A percentile compares a stretch with the other conserved stretches of the same genome.
These are phyloP conservation scores for Yoshiicerus persimilis DNA, from an alignment of 1,140 invertebrate species.

Conservation along the genomic window DNA sequence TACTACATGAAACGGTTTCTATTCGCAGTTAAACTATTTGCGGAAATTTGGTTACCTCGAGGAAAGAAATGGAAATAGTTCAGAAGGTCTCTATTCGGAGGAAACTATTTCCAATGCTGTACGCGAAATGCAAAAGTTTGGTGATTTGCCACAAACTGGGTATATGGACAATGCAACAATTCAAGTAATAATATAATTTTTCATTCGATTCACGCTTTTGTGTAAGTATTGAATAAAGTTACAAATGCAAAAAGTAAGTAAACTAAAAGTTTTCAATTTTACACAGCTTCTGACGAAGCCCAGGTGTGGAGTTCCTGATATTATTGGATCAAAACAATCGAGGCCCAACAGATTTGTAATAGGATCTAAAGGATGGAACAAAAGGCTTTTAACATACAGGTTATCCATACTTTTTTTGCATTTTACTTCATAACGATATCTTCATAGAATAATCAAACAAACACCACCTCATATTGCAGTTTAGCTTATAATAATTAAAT, in stretches of 20 bases:
- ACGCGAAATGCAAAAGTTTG: slow-evolving; percentile 66
- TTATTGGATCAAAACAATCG: slow-evolving; percentile 51
- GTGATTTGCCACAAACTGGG: slow-evolving; percentile 66
- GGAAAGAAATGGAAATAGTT: slow-evolving; percentile 49
- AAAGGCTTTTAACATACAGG: slow-evolving; percentile 61
- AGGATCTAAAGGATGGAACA: slow-evolving; percentile 63
- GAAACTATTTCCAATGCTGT: slow-evolving; percentile 63
- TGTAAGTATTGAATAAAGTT: background rate
- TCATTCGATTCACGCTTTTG: background rate
- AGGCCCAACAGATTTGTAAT: slow-evolving; percentile 62
- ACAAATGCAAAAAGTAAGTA: background rate
- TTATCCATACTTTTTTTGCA: too few relatives aligned
- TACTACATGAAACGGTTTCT: background rate
- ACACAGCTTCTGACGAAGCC: slow-evolving; percentile 62
- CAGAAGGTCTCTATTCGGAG: slow-evolving; percentile 62
- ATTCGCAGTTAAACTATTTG: slow-evolving; percentile 62
- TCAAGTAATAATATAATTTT: slow-evolving; percentile 54
- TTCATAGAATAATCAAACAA: too few relatives aligned
- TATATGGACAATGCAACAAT: slow-evolving; percentile 63
- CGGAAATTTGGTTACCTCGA: slow-evolving; percentile 65
- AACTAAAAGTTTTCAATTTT: background rate
- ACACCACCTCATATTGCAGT: too few relatives aligned
- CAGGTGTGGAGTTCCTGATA: slow-evolving; percentile 68
- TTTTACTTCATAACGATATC: too few relatives aligned
- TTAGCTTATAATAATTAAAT: background rate